Percentiles rank a stretch among this genome's conserved stretches.
phyloP scores from a whole-genome alignment of 1,140 invertebrate genomes.

The Rhopalosiphum maidis region DNA sequence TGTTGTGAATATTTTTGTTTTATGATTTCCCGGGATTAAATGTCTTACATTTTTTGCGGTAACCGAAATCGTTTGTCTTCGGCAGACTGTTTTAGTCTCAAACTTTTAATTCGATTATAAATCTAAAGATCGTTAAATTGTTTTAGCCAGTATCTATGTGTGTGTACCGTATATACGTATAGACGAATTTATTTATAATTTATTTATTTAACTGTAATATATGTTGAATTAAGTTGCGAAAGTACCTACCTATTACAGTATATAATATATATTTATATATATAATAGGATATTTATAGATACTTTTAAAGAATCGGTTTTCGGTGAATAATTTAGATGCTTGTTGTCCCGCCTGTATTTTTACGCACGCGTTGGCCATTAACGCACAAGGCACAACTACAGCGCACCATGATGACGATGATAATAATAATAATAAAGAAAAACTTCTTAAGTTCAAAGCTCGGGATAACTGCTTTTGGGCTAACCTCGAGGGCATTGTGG shows the following conservation, averaged over 20 bases:
- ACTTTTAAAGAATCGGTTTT: not conserved
- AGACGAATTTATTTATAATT: not conserved
- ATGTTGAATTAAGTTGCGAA: not conserved
- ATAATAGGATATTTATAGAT: slow-evolving; percentile 14
- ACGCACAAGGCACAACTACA: not conserved
- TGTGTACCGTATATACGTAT: not conserved
- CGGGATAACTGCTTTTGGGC: not conserved
- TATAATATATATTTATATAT: not conserved
- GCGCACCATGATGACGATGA: not conserved
- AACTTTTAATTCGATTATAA: slow-evolving; percentile 27
- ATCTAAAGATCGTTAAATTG: not conserved
- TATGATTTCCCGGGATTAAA: not conserved
- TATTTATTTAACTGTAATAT: not conserved
- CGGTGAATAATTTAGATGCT: not conserved
- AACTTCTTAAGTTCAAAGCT: not conserved
- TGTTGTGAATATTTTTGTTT: not conserved
- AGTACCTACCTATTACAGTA: not conserved
- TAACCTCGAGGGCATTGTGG: not conserved
- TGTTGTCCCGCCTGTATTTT: not conserved
- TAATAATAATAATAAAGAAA: not conserved
- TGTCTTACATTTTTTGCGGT: not conserved
- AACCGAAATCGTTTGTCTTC: not conserved
- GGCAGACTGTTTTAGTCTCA: not conserved
- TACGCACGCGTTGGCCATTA: not conserved
- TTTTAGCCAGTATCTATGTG: not conserved